Percentiles rank a stretch among this genome's conserved stretches.
Conservation (phyloP, 2,113 vertebrate species). For the Helogale parvula region DNA sequence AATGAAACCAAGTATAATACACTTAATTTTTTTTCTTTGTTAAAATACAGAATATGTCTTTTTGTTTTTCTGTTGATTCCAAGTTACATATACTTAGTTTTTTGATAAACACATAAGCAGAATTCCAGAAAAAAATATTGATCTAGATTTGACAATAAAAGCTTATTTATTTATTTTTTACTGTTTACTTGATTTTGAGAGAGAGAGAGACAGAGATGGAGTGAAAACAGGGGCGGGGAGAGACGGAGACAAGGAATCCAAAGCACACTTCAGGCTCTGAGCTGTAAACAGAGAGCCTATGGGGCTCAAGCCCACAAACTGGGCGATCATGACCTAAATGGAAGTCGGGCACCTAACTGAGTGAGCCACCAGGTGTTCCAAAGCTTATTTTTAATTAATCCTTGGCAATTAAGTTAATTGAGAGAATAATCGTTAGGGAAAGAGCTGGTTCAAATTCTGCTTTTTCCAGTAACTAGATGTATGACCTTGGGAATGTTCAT, state of each 20-base stretch:
- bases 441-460: not conserved
- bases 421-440: not conserved
- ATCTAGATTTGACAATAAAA: not conserved
- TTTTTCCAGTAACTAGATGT: not conserved
- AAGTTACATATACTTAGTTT: not conserved
- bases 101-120: conserved; percentile 1
- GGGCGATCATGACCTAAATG: too few relatives aligned
- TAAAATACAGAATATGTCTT: not conserved
- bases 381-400: not conserved
- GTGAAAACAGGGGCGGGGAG: too few relatives aligned
- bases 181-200: too few relatives aligned
- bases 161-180: not conserved
- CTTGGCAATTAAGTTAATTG: not conserved
- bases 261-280: too few relatives aligned
- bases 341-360: too few relatives aligned
- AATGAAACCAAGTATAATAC: not conserved
- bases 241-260: too few relatives aligned
- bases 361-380: not conserved
- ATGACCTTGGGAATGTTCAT: not conserved
- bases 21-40: not conserved
- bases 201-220: too few relatives aligned
- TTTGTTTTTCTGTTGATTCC: not conserved
- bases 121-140: not conserved
- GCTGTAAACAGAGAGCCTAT: too few relatives aligned
- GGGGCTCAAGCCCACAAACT: too few relatives aligned